Percentiles rank a stretch among this genome's conserved stretches.
Evolutionary conservation across 2,113 vertebrate genomes (phyloP).

Genomic region (Chlamydotis undulata): DNA sequence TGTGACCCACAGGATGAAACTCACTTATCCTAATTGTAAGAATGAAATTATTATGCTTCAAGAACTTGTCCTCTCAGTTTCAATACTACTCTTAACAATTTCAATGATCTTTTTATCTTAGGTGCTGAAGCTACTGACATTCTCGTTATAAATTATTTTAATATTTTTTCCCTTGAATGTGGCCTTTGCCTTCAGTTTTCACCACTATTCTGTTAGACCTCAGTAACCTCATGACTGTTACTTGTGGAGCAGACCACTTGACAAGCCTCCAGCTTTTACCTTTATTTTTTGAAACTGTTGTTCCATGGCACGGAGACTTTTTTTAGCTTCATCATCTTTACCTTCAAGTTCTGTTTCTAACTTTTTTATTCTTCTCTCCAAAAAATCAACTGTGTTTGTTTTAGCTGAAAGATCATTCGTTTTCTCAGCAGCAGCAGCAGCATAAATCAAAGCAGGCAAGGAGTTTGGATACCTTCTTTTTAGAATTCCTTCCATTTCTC

Average conservation of each 20-base stretch:
- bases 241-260: not conserved
- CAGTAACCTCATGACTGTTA: not conserved
- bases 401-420: conserved; percentile 44
- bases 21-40: not conserved
- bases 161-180: not conserved
- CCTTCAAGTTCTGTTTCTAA: conserved; percentile 91
- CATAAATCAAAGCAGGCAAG: conserved; percentile 89
- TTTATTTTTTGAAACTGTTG: conserved; percentile 92
- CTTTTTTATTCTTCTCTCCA: conserved; percentile 87
- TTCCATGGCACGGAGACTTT: conserved; percentile 87
- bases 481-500: conserved; percentile 91
- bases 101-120: not conserved
- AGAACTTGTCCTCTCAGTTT: not conserved
- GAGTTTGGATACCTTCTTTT: conserved; percentile 89
- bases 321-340: conserved; percentile 90
- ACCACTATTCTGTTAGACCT: not conserved
- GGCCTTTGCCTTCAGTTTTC: not conserved
- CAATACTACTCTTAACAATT: not conserved
- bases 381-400: conserved; percentile 73
- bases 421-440: conserved; percentile 80
- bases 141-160: not conserved
- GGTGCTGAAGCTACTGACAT: not conserved
- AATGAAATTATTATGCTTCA: not conserved
- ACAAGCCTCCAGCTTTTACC: conserved; percentile 66
- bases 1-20: not conserved